These are phyloP conservation scores for Dromiciops gliroides DNA, from an alignment of 2,113 vertebrate species.

Conservation along the genomic window DNA sequence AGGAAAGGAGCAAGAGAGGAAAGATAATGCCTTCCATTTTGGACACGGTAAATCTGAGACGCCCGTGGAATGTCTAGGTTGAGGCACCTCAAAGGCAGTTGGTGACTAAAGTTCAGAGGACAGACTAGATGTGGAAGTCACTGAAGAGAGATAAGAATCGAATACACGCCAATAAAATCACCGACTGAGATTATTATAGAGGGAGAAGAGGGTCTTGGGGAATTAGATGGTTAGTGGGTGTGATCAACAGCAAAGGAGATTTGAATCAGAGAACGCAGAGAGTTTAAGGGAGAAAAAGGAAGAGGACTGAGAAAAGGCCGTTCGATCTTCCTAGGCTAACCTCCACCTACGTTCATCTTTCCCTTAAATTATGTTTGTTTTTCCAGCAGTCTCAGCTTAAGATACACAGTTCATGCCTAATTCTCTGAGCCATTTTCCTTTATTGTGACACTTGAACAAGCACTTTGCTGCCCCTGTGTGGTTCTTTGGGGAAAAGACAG, in stretches of 20 bases:
- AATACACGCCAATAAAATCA: not conserved
- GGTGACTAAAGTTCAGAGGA: constrained; percentile 10
- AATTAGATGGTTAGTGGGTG: not conserved
- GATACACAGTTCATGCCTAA: not conserved
- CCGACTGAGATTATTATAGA: not conserved
- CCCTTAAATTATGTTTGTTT: not conserved
- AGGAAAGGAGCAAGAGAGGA: not conserved
- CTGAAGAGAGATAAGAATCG: not conserved
- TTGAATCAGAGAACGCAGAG: not conserved
- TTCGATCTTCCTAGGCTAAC: not conserved
- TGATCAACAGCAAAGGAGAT: too few relatives aligned
- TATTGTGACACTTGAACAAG: not conserved
- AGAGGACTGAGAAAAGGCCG: not conserved
- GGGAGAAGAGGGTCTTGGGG: not conserved
- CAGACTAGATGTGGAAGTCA: not conserved
- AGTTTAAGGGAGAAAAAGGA: not conserved
- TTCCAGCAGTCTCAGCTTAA: not conserved
- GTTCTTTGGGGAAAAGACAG: not conserved
- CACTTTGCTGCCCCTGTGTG: constrained; percentile 68
- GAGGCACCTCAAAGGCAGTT: not conserved
- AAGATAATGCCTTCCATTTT: not conserved
- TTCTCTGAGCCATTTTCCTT: not conserved
- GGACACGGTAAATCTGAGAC: not conserved
- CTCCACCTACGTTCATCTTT: too few relatives aligned
- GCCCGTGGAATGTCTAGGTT: not conserved